Evolutionary conservation across 1,140 invertebrate species (phyloP).

Genomic region (Pemphigus obesinymphae): DNA sequence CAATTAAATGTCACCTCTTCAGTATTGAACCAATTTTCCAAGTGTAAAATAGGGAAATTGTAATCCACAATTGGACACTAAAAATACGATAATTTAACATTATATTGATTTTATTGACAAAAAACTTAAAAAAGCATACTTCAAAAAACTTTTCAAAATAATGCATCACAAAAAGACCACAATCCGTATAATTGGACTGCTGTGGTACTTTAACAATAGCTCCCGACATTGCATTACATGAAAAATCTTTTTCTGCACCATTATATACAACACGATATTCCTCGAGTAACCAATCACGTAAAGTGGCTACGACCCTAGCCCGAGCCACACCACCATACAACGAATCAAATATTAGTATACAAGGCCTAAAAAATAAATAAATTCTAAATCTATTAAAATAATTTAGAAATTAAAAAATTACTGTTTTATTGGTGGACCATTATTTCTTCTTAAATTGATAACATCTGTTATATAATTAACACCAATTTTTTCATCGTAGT

Average conservation of each 20-base stretch:
- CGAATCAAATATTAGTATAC: constrained; percentile 93
- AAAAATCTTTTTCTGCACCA: constrained; percentile 63
- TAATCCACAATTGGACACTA: constrained; percentile 71
- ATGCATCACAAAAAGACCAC: constrained; percentile 90
- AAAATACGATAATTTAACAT: too few relatives aligned
- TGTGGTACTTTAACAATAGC: constrained; percentile 84
- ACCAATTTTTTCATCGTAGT: background rate
- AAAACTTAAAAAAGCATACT: constrained; percentile 49
- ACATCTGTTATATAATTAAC: background rate
- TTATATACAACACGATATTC: constrained; percentile 75
- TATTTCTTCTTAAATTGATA: background rate
- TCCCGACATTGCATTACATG: constrained; percentile 76
- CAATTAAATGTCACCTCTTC: constrained; percentile 59
- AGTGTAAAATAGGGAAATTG: constrained; percentile 65
- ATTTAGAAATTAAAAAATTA: background rate
- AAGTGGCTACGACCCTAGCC: constrained; percentile 74
- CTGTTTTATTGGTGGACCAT: background rate
- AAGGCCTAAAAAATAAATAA: constrained; percentile 55
- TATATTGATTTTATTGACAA: too few relatives aligned
- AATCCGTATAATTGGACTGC: constrained; percentile 95
- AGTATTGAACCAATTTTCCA: constrained; percentile 74
- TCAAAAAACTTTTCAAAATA: constrained; percentile 94
- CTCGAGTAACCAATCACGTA: constrained; percentile 82
- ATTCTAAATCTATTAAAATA: background rate
- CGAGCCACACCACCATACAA: constrained; percentile 69